phyloP scores from a whole-genome alignment of 2,888 invertebrate genomes.

The Apamea epomidion region DNA sequence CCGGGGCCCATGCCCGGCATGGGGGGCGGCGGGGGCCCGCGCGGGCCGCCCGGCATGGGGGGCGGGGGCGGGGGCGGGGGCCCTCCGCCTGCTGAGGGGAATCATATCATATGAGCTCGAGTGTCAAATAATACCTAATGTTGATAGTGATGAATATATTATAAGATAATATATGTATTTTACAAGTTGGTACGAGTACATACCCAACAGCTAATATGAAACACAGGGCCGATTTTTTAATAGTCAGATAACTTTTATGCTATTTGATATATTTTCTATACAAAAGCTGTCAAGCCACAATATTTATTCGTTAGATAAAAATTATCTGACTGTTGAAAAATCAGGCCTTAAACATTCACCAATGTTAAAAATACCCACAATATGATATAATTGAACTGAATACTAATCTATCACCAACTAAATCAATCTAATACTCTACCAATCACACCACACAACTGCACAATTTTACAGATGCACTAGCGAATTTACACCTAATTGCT shows the following conservation, averaged over 20 bases:
- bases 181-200: not conserved
- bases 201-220: not conserved
- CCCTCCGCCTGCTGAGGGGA: slow-evolving; percentile 73
- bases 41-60: slow-evolving; percentile 85
- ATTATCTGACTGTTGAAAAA: not conserved
- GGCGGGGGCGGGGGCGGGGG: slow-evolving; percentile 80
- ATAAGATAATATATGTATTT: too few species aligned
- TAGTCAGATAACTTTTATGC: not conserved
- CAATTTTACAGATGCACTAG: too few species aligned
- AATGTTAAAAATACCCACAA: not conserved
- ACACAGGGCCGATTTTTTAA: not conserved
- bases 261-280: not conserved
- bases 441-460: too few species aligned
- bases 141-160: not conserved
- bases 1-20: slow-evolving; percentile 82
- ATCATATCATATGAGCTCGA: not conserved
- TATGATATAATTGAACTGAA: too few species aligned
- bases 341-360: too few species aligned
- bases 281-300: not conserved
- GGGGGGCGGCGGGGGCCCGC: slow-evolving; percentile 91
- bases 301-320: not conserved
- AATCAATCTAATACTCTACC: too few species aligned
- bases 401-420: too few species aligned
- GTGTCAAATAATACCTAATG: not conserved
- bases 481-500: too few species aligned